A percentile compares a stretch with the other conserved stretches of the same genome.
phyloP scores from a whole-genome alignment of 2,113 vertebrate genomes.

The Enhydra lutris region DNA sequence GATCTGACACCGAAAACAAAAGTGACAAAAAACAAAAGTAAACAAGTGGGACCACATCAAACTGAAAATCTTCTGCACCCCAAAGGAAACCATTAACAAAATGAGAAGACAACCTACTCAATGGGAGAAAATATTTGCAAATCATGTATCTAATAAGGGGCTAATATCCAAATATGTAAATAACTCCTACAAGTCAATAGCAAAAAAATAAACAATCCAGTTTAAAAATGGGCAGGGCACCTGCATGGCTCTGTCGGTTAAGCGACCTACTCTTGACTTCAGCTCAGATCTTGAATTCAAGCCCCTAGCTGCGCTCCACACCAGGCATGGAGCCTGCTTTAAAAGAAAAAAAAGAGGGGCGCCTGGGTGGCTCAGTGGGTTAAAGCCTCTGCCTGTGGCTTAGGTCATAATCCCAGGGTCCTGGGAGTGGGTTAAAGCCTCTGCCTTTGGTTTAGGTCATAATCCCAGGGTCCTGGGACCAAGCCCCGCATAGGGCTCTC shows the following conservation, averaged over 20 bases:
- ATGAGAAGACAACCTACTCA: not conserved
- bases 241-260: not conserved
- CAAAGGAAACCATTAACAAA: not conserved
- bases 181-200: not conserved
- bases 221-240: not conserved
- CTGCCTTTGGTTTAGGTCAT: too few species aligned
- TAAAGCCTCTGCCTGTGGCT: too few species aligned
- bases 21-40: not conserved
- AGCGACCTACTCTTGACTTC: not conserved
- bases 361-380: too few species aligned
- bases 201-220: not conserved
- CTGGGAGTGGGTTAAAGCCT: too few species aligned
- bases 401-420: too few species aligned
- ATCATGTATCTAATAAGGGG: not conserved
- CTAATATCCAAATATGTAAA: not conserved
- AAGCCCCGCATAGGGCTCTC: too few species aligned
- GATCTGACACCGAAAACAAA: not conserved
- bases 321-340: not conserved
- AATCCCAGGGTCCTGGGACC: too few species aligned
- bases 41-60: not conserved
- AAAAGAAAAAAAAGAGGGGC: not conserved
- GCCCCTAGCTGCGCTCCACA: not conserved
- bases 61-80: not conserved
- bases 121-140: not conserved
- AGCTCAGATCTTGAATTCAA: not conserved